phyloP scores from a whole-genome alignment of 2,888 invertebrate species.

The Trachelus troglodyta region DNA sequence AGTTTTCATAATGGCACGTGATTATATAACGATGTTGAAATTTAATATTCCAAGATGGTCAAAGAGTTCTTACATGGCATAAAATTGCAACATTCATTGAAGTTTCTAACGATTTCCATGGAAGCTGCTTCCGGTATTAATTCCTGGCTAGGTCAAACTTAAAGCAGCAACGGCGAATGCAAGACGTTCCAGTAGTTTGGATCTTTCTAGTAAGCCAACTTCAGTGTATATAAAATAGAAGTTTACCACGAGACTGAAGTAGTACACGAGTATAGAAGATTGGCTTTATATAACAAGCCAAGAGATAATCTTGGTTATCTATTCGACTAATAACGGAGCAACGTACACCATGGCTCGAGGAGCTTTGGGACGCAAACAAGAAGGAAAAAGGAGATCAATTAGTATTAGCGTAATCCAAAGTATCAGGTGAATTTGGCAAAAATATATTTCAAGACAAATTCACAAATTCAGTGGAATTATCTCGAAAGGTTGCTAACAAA shows the following conservation, averaged over 20 bases:
- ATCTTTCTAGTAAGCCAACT: background rate
- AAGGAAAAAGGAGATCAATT: background rate
- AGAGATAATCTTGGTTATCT: background rate
- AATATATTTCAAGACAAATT: background rate
- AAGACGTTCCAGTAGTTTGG: background rate
- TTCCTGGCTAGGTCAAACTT: background rate
- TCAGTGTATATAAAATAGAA: background rate
- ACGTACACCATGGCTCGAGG: background rate
- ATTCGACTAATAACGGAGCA: background rate
- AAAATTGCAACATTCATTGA: background rate
- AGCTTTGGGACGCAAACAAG: background rate
- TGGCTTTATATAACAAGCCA: background rate
- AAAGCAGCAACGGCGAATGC: background rate
- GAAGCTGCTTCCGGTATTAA: background rate
- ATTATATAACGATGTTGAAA: background rate
- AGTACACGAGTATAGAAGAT: background rate
- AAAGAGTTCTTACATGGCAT: background rate
- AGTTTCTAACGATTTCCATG: background rate
- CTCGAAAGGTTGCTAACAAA: background rate
- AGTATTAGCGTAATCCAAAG: background rate
- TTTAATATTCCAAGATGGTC: background rate
- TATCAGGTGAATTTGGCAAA: background rate
- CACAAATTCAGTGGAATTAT: background rate
- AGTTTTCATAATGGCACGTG: background rate
- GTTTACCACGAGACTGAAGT: background rate